phyloP scores from a whole-genome alignment of 2,888 invertebrate species.

The Catocala fraxini region DNA sequence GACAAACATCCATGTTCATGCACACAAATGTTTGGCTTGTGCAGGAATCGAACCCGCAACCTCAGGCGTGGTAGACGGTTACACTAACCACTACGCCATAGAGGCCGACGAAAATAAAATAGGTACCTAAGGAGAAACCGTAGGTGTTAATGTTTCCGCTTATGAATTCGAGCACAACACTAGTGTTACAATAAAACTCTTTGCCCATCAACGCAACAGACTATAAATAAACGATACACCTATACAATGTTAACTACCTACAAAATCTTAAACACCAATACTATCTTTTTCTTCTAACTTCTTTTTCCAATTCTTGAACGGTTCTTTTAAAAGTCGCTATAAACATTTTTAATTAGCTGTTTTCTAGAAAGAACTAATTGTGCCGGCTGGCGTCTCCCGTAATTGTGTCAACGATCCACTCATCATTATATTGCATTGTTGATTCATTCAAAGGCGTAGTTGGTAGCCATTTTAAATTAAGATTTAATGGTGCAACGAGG shows the following conservation, averaged over 20 bases:
- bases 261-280: neutral
- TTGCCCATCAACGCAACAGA: neutral
- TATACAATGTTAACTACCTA: neutral
- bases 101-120: too few species aligned
- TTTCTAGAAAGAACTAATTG: constrained; percentile 38
- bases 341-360: constrained; percentile 44
- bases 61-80: too few species aligned
- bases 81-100: too few species aligned
- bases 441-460: neutral
- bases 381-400: constrained; percentile 28
- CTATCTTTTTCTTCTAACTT: neutral
- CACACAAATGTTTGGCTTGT: too few species aligned
- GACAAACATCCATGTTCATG: too few species aligned
- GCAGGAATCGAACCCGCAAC: too few species aligned
- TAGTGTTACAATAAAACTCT: neutral
- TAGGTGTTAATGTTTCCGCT: too few species aligned
- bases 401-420: constrained; percentile 18
- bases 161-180: neutral
- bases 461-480: neutral
- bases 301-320: constrained; percentile 5
- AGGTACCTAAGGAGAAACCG: too few species aligned
- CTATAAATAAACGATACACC: neutral
- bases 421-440: constrained; percentile 9
- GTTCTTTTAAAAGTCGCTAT: constrained; percentile 30
- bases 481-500: neutral